Percentiles rank a stretch among this genome's conserved stretches.
Conservation (phyloP, 2,113 vertebrate species). For the Camelus dromedarius region DNA sequence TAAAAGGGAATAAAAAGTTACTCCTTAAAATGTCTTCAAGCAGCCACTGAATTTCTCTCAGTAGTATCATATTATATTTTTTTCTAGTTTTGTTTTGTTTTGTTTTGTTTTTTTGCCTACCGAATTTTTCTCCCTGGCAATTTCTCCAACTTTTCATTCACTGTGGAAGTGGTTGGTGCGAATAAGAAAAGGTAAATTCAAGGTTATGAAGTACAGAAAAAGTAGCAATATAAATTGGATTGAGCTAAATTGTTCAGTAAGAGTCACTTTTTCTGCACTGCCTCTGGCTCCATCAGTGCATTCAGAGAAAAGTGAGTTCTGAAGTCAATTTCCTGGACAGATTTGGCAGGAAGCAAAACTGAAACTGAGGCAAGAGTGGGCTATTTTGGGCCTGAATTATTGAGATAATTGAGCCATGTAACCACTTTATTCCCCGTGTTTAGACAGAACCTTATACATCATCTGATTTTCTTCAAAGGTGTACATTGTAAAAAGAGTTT, state of each 20-base stretch:
- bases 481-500: constrained; percentile 39
- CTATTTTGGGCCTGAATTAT: neutral
- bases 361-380: constrained; percentile 37
- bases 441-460: constrained; percentile 37
- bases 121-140: neutral
- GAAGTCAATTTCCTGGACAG: constrained; percentile 18
- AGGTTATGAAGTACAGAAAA: constrained; percentile 12
- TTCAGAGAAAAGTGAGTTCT: constrained; percentile 44
- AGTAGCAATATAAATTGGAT: neutral
- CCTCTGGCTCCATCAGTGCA: neutral
- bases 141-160: constrained; percentile 29
- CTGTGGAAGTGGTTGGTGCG: neutral
- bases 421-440: constrained; percentile 14
- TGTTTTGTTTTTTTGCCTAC: neutral
- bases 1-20: constrained; percentile 12
- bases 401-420: constrained; percentile 47
- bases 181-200: constrained; percentile 34
- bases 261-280: neutral
- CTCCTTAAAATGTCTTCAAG: constrained; percentile 31
- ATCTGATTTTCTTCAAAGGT: constrained; percentile 41
- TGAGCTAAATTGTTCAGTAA: constrained; percentile 14
- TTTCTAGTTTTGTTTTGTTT: neutral
- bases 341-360: constrained; percentile 8
- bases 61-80: neutral
- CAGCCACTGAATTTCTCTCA: constrained; percentile 33